These are phyloP conservation scores for Sisyra terminalis DNA, from an alignment of 2,888 invertebrate genomes.

Conservation along the genomic window DNA sequence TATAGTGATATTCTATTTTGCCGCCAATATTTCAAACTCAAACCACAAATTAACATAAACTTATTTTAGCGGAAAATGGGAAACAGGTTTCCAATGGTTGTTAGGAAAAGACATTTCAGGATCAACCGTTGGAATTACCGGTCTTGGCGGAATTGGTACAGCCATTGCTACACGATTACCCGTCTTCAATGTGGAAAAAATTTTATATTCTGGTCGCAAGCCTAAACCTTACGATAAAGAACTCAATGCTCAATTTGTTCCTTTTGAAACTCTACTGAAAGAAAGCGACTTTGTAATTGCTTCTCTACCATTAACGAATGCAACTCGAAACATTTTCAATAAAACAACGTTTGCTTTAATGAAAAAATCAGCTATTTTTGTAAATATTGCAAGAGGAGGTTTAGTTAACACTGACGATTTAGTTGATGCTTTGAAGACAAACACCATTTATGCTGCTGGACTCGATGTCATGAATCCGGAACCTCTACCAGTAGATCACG, in stretches of 20 bases:
- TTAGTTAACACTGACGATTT: constrained; percentile 71
- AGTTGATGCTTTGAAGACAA: constrained; percentile 54
- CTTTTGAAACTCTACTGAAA: constrained; percentile 45
- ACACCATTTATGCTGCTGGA: constrained; percentile 72
- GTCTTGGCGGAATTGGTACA: constrained; percentile 67
- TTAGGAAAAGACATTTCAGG: constrained; percentile 62
- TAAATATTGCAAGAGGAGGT: constrained; percentile 62
- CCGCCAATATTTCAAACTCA: too few relatives aligned
- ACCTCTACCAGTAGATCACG: constrained; percentile 66
- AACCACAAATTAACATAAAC: not conserved
- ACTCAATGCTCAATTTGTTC: constrained; percentile 37
- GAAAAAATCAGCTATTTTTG: constrained; percentile 57
- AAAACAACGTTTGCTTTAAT: constrained; percentile 47
- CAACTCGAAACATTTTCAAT: constrained; percentile 56
- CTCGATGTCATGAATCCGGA: constrained; percentile 86
- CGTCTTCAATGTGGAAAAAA: constrained; percentile 51
- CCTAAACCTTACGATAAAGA: constrained; percentile 40
- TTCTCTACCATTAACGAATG: constrained; percentile 46
- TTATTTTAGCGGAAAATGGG: constrained; percentile 42
- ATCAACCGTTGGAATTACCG: constrained; percentile 69
- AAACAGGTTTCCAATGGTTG: constrained; percentile 52
- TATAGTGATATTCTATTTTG: too few relatives aligned
- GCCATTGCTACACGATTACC: constrained; percentile 53
- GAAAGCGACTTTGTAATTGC: constrained; percentile 63
- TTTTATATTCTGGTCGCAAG: constrained; percentile 60